Base-by-base conservation (phyloP, 1,140 invertebrate species). In the Meteorus sp. region DNA sequence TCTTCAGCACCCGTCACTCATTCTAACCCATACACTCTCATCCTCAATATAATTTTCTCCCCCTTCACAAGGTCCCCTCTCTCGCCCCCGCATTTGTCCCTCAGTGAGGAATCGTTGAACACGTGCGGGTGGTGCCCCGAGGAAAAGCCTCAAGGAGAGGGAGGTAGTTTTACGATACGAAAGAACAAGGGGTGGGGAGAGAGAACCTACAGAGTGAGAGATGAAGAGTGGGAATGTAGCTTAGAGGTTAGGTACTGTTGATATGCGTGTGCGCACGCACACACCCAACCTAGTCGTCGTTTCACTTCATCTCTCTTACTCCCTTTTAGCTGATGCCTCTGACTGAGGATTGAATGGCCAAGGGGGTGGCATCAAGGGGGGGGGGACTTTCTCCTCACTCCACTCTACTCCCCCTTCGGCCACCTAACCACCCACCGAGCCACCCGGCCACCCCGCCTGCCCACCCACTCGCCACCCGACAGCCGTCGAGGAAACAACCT, bases 401-500 rank as follows among this genome's bases (percentile, higher is more conserved):
- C 72, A 75, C 72, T 70, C 69, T 69, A 66, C 15, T 17, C 63
- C 63, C 61, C 59, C 65, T 57, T 59, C 55, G 65, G 59, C 72
- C 71, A 74, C 74, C 67, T 69, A 68, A 66, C 70, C 68, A 69
- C 62, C 64, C 68, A 66, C 68, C 64, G 68, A 58, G 62, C 71
- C 69, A 67, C 76, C 73, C 73, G 45, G 71, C 77, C 77, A 78
- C 77, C 77, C 77, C 76, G 70, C 77, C 77, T 77, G 70, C 71
- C 77, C 77, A 78, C 77, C 77, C 77, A 78, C 77, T 78, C 67
- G 68, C 76, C 76, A 78, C 77, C 77, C 77, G 76, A 70, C 77
- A 66, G 77, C 76, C 77, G 76, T 67, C 75, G 76, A 78, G 76
- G 76, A 78, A 78, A 78, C 76, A 79, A 78, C 76, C 76, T 77